A percentile compares a stretch with the other conserved stretches of the same genome.
These are phyloP conservation scores for Cebidichthys violaceus DNA, from an alignment of 2,113 vertebrate genomes.

Conservation along the genomic window DNA sequence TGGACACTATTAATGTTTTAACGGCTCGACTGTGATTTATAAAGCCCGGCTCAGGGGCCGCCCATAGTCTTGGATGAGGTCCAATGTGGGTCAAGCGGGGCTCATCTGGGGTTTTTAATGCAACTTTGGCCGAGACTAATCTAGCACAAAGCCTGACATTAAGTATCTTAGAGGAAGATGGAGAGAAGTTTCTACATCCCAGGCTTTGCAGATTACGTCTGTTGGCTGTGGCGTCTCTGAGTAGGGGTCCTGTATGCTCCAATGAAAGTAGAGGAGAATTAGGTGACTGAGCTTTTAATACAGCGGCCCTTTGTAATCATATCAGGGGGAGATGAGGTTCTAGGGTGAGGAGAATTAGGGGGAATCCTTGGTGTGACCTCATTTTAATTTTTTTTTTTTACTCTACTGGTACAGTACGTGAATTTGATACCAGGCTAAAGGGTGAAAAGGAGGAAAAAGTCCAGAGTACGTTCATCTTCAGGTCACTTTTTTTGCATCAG, in stretches of 20 bases:
- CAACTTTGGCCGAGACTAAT: conserved; percentile 78
- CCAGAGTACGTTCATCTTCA: background rate
- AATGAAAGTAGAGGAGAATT: conserved; percentile 74
- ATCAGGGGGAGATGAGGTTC: conserved; percentile 65
- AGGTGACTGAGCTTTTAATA: conserved; percentile 78
- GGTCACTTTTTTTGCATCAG: background rate
- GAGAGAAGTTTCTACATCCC: conserved; percentile 71
- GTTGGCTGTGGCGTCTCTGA: conserved; percentile 61
- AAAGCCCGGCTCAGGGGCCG: conserved; percentile 58
- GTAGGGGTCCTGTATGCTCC: conserved; percentile 63
- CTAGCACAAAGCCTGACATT: conserved; percentile 75
- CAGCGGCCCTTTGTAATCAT: conserved; percentile 71
- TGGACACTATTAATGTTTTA: conserved; percentile 77
- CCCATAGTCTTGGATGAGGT: conserved; percentile 63
- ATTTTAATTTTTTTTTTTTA: conserved; percentile 27
- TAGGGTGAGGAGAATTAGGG: conserved; percentile 46
- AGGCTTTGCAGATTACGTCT: conserved; percentile 79
- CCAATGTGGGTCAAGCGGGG: conserved; percentile 79
- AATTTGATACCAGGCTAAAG: background rate
- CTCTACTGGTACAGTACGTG: background rate
- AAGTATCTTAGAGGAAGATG: conserved; percentile 81
- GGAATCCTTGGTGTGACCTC: conserved; percentile 65
- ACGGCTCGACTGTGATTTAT: conserved; percentile 65
- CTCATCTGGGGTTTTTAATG: conserved; percentile 74
- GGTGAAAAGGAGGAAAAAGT: background rate